A percentile compares a stretch with the other conserved stretches of the same genome.
These are phyloP conservation scores for Folsomia candida DNA, from an alignment of 2,888 invertebrate species.

Conservation along the genomic window DNA sequence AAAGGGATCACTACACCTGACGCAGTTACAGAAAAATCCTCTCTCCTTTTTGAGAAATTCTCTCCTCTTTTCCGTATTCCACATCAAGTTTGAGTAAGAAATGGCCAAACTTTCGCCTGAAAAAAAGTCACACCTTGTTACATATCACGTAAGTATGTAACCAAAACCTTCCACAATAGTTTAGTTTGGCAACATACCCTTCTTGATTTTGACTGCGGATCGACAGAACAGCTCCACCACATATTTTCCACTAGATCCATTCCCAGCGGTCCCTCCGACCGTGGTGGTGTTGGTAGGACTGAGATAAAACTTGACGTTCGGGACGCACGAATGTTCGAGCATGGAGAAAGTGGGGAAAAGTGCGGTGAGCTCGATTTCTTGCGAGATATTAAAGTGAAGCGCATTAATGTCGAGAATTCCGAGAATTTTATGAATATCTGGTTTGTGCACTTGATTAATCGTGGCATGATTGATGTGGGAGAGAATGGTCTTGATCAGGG, in stretches of 20 bases:
- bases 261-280: constrained; percentile 32
- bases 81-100: constrained; percentile 45
- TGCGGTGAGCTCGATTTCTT: constrained; percentile 35
- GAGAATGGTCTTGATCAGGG: constrained; percentile 39
- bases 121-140: too few species aligned
- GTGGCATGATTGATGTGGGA: constrained; percentile 36
- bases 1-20: constrained; percentile 43
- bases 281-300: constrained; percentile 51
- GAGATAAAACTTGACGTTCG: constrained; percentile 42
- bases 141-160: too few species aligned
- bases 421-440: constrained; percentile 47
- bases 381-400: constrained; percentile 35
- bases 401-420: constrained; percentile 47
- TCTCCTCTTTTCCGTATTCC: constrained; percentile 48
- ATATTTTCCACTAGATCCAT: constrained; percentile 43
- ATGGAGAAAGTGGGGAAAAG: constrained; percentile 42
- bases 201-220: constrained; percentile 42
- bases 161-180: too few species aligned
- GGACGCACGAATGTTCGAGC: constrained; percentile 45
- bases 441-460: constrained; percentile 36
- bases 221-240: constrained; percentile 43
- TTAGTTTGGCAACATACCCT: too few species aligned
- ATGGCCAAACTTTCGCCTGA: constrained; percentile 44
- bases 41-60: constrained; percentile 47
- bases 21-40: constrained; percentile 49